Evolutionary conservation across 1,140 invertebrate genomes (phyloP).

Genomic region (Globodera ellingtonae): DNA sequence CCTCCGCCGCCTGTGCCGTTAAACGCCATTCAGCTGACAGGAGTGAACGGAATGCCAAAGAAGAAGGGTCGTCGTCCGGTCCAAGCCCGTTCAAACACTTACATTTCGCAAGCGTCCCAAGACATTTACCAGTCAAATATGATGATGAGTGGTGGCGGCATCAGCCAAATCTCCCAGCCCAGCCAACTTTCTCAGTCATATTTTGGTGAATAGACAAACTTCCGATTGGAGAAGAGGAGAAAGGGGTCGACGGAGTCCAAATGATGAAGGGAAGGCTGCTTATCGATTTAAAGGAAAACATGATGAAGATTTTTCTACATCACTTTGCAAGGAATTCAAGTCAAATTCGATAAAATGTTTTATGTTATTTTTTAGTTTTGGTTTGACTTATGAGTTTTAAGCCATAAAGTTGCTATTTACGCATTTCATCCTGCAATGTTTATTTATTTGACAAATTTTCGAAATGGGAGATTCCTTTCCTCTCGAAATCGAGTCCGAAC

Average conservation of each 20-base stretch:
- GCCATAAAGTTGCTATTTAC: not conserved
- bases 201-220: not conserved
- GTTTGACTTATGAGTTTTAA: not conserved
- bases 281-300: not conserved
- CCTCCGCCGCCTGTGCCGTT: constrained; percentile 20
- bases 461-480: not conserved
- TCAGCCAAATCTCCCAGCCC: constrained; percentile 29
- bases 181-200: constrained; percentile 14
- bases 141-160: constrained; percentile 8
- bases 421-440: no score
- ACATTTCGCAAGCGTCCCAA: constrained; percentile 31
- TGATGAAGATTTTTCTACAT: not conserved
- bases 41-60: constrained; percentile 12
- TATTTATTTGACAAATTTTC: no score
- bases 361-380: no score
- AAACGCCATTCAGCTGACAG: constrained; percentile 18
- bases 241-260: not conserved
- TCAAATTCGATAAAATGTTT: not conserved
- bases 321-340: not conserved
- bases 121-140: constrained; percentile 17
- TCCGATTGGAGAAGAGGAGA: not conserved
- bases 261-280: not conserved
- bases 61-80: constrained; percentile 17
- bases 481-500: not conserved
- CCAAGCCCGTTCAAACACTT: constrained; percentile 11